A percentile compares a stretch with the other conserved stretches of the same genome.
Conservation (phyloP, 1,140 invertebrate species). For the Physella acuta region DNA sequence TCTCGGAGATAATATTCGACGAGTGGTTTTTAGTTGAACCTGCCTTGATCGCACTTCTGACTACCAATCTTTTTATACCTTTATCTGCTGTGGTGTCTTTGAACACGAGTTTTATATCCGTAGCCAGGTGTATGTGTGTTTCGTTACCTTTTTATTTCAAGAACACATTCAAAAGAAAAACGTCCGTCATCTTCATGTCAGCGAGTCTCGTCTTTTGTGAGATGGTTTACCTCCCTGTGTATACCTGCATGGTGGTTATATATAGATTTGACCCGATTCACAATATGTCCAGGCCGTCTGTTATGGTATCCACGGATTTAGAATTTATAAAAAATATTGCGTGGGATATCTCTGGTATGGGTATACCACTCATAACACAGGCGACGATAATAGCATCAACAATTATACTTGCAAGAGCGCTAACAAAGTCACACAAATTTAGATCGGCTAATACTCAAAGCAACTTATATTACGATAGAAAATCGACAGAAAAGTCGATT, state of each 20-base stretch:
- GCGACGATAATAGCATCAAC: neutral
- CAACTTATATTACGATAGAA: no score
- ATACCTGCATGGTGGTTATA: neutral
- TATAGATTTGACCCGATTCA: neutral
- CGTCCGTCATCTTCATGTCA: neutral
- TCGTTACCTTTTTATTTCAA: neutral
- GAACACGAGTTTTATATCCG: neutral
- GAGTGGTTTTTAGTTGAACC: neutral
- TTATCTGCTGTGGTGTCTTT: neutral
- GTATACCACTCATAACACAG: neutral
- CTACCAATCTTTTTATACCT: neutral
- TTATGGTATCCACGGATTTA: neutral
- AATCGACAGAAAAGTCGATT: no score
- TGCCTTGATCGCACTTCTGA: neutral
- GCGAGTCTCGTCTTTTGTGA: neutral
- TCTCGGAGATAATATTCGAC: neutral
- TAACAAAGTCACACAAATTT: neutral
- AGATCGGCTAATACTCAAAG: no score
- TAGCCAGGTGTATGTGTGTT: slow-evolving; percentile 5
- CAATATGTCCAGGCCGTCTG: neutral
- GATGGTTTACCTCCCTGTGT: neutral
- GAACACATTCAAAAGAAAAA: neutral
- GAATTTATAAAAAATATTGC: slow-evolving; percentile 1
- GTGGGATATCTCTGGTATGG: neutral
- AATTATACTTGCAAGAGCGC: neutral